These are phyloP conservation scores for Probaryconus sp. DNA, from an alignment of 1,140 invertebrate genomes.

Conservation along the genomic window DNA sequence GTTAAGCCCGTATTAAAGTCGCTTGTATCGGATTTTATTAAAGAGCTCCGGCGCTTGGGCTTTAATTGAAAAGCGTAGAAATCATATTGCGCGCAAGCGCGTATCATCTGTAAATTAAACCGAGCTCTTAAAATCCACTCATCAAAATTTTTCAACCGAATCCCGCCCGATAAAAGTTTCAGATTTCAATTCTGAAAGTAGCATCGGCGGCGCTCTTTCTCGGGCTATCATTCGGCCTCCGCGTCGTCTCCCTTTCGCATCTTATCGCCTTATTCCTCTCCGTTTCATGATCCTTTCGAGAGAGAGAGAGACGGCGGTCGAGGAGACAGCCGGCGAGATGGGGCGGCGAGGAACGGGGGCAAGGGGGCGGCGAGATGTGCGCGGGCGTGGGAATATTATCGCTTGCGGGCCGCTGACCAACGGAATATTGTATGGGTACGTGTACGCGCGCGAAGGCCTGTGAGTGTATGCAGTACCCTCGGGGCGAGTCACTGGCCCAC, in stretches of 20 bases:
- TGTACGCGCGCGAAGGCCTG: constrained; percentile 12
- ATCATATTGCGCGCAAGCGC: constrained; percentile 42
- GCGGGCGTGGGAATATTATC: constrained; percentile 75
- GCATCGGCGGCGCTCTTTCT: constrained; percentile 52
- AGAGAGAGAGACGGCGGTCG: constrained; percentile 36
- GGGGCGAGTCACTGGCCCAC: constrained; percentile 67
- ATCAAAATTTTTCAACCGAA: constrained; percentile 45
- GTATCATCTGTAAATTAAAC: constrained; percentile 23
- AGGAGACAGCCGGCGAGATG: constrained; percentile 47
- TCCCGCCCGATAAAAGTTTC: constrained; percentile 45
- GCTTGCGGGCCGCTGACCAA: constrained; percentile 68
- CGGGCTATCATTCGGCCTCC: constrained; percentile 46
- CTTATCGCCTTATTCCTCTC: constrained; percentile 58
- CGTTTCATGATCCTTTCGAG: constrained; percentile 44
- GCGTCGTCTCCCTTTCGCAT: constrained; percentile 46
- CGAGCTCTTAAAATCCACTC: constrained; percentile 39
- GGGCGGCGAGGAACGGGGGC: constrained; percentile 67
- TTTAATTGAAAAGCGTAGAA: constrained; percentile 35
- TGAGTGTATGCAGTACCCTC: constrained; percentile 31
- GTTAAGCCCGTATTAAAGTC: constrained; percentile 13
- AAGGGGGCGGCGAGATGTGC: constrained; percentile 65
- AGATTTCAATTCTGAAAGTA: constrained; percentile 51
- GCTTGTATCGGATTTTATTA: constrained; percentile 13
- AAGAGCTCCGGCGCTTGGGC: constrained; percentile 2
- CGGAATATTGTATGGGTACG: constrained; percentile 24